Conservation (phyloP, 2,888 invertebrate genomes). For the Coleophora deauratella region DNA sequence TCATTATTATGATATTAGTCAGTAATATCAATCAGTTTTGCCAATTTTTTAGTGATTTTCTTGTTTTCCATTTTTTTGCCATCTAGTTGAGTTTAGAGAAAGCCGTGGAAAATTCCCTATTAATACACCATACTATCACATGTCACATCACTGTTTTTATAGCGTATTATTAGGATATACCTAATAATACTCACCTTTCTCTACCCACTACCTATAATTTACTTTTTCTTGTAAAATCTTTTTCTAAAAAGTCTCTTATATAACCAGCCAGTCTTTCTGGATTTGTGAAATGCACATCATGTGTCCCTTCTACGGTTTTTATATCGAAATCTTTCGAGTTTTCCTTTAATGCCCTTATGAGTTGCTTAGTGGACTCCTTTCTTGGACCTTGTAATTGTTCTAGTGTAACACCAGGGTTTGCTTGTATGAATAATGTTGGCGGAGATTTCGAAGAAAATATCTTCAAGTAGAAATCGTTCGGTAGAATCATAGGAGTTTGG, state of each 20-base stretch:
- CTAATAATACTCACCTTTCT: too few species aligned
- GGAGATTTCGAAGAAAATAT: slow-evolving; percentile 35
- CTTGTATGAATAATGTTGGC: slow-evolving; percentile 37
- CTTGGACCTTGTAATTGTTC: slow-evolving; percentile 14
- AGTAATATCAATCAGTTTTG: too few species aligned
- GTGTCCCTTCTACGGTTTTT: slow-evolving; percentile 62
- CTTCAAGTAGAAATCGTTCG: slow-evolving; percentile 34
- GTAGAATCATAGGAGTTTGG: slow-evolving; percentile 34
- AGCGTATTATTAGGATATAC: too few species aligned
- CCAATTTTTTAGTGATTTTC: too few species aligned
- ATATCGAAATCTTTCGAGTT: slow-evolving; percentile 19
- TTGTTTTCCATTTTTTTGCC: too few species aligned
- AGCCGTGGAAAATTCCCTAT: too few species aligned
- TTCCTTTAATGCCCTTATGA: slow-evolving; percentile 24
- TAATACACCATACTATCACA: too few species aligned
- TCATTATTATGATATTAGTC: too few species aligned
- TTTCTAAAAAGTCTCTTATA: slow-evolving; percentile 44
- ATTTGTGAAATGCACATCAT: slow-evolving; percentile 76
- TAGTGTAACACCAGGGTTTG: slow-evolving; percentile 17
- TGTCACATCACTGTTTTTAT: too few species aligned
- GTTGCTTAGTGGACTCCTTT: slow-evolving; percentile 15
- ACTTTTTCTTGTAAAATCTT: slow-evolving; percentile 10
- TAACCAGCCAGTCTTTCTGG: slow-evolving; percentile 63
- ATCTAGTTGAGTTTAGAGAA: too few species aligned
- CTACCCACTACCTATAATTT: too few species aligned